Evolutionary conservation across 2,888 invertebrate genomes (phyloP).

Genomic region (Papilio demoleus): DNA sequence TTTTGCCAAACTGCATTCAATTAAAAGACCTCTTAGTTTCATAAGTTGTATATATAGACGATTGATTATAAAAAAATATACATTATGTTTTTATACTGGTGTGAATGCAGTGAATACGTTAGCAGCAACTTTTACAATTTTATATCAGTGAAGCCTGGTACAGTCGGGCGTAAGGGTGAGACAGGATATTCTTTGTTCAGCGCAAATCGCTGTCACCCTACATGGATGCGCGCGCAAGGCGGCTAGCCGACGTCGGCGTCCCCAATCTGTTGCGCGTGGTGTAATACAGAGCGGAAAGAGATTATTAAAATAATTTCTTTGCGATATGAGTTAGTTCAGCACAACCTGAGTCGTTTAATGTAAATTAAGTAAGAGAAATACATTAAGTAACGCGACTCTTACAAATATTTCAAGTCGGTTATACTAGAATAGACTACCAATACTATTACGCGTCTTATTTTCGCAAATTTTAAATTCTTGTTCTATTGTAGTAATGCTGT

Average conservation of each 20-base stretch:
- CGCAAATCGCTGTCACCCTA: slow-evolving; percentile 49
- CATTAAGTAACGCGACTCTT: too few species aligned
- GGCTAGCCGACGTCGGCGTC: slow-evolving; percentile 46
- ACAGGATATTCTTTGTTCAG: slow-evolving; percentile 43
- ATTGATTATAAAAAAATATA: background rate
- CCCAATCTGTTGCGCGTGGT: slow-evolving; percentile 46
- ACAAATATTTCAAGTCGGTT: too few species aligned
- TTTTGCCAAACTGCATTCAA: background rate
- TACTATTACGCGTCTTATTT: too few species aligned
- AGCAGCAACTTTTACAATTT: background rate
- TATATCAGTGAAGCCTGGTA: background rate
- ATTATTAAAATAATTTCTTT: background rate
- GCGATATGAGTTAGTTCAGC: background rate
- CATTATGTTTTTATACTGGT: background rate
- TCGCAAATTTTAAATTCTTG: background rate
- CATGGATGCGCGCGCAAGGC: slow-evolving; percentile 65
- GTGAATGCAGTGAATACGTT: too few species aligned
- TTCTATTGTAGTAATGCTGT: too few species aligned
- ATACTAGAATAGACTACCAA: too few species aligned
- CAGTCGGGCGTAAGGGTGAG: slow-evolving; percentile 7
- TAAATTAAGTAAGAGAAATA: too few species aligned
- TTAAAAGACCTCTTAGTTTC: background rate
- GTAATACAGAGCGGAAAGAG: slow-evolving; percentile 47
- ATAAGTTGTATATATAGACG: background rate
- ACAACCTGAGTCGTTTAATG: too few species aligned